These are phyloP conservation scores for Diplogasteroides magnus DNA, from an alignment of 1,140 invertebrate genomes.

Conservation along the genomic window DNA sequence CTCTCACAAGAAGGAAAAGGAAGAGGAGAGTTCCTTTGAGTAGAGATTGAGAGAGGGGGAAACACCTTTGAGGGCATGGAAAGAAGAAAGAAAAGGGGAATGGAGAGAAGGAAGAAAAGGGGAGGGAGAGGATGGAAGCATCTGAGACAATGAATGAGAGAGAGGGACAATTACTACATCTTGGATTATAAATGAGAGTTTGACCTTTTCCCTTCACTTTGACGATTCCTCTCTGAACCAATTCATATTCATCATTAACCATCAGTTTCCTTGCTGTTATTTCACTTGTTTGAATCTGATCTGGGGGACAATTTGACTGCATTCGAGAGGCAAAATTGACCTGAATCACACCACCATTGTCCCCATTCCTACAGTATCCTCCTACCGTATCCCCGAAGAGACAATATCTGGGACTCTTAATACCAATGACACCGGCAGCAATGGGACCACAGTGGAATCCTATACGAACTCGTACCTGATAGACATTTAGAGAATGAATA, in stretches of 20 bases:
- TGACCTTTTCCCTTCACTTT: slow-evolving; percentile 54
- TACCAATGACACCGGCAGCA: slow-evolving; percentile 61
- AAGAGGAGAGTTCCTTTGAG: no score
- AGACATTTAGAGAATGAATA: slow-evolving; percentile 4
- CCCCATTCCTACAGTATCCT: no score
- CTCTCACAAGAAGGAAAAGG: no score
- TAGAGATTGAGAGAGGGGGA: no score
- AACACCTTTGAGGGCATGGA: no score
- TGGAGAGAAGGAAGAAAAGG: no score
- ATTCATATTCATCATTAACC: slow-evolving; percentile 35
- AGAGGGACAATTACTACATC: not conserved
- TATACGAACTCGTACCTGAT: slow-evolving; percentile 45
- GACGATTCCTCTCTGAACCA: slow-evolving; percentile 50
- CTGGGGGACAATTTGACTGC: slow-evolving; percentile 53
- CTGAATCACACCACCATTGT: no score
- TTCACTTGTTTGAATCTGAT: slow-evolving; percentile 54
- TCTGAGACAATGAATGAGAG: no score
- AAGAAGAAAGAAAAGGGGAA: no score
- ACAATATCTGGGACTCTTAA: slow-evolving; percentile 60
- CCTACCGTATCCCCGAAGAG: slow-evolving; percentile 77
- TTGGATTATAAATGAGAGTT: not conserved
- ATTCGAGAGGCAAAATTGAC: slow-evolving; percentile 54
- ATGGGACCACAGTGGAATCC: slow-evolving; percentile 58
- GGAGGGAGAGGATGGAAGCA: no score
- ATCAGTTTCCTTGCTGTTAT: slow-evolving; percentile 43